Base-by-base conservation (phyloP, 2,113 vertebrate genomes). In the Brachyhypopomus occidentalis region DNA sequence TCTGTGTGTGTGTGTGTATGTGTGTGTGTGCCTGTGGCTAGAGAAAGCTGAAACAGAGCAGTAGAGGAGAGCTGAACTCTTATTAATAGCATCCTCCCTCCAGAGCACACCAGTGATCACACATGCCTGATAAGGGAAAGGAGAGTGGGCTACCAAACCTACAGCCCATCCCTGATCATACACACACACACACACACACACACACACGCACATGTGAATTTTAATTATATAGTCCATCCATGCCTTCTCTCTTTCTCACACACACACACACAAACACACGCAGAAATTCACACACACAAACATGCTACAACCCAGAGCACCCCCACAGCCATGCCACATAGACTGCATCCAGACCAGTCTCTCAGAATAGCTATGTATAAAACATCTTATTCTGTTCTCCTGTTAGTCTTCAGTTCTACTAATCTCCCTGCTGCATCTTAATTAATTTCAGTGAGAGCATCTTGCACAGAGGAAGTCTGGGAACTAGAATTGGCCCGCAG, bases 381-480 rank as follows among this genome's bases (percentile, higher is more conserved):
- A 88, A 77, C 69, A 84, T 84, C 69, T 84, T 41, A 87, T 84
- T 89, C 78, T 83, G 75, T 78, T 77, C 87, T 87, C 84, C 78
- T 85, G 30, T 66, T 82, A n/a, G 85, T 85, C 87, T 85, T 88
- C 83, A 82, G 45, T 52, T 89, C 81, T 79, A 77, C 84, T 86
- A 90, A 91, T 91, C 89, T 11, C 78, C 83, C 82, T 64, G 73
- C 81, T 78, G 77, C 84, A 92, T 92, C 92, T 91, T 92, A 90
- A 92, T 92, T 89, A 89, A 89, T 91, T 89, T 90, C 86, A 77
- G 86, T 88, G 78, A 84, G 77, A 79, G 88, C 86, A 89, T 91
- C 87, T 70, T 81, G 60, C 56, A 8, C 41, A 48, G 36, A 66
- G 64, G 36, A 75, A n/a, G n/a, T 59, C 36, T 12, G 67, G 59